A percentile compares a stretch with the other conserved stretches of the same genome.
Evolutionary conservation across 2,888 invertebrate genomes (phyloP).

Genomic region (Polydrusus cervinus): DNA sequence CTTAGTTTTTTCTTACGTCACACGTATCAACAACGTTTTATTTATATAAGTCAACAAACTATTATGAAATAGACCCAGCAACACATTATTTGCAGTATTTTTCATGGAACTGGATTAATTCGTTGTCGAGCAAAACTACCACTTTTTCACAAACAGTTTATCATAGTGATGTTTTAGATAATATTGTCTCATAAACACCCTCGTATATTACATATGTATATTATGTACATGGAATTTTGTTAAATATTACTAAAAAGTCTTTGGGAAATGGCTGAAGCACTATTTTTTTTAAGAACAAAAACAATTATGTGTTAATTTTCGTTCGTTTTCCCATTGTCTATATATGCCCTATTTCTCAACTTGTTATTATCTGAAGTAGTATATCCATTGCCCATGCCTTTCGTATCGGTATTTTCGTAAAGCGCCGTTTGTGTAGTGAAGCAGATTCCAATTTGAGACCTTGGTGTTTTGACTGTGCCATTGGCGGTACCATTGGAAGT

Average conservation of each 20-base stretch:
- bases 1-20: too few species aligned
- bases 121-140: not conserved
- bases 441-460: slow-evolving; percentile 65
- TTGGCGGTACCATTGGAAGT: slow-evolving; percentile 25
- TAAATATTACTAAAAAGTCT: slow-evolving; percentile 8
- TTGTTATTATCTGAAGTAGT: slow-evolving; percentile 70
- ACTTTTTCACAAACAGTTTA: not conserved
- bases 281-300: not conserved
- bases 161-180: slow-evolving; percentile 1
- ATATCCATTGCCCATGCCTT: slow-evolving; percentile 72
- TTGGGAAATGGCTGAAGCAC: slow-evolving; percentile 26
- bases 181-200: not conserved
- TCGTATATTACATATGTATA: too few species aligned
- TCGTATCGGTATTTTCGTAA: slow-evolving; percentile 69
- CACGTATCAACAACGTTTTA: too few species aligned
- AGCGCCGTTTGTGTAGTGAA: slow-evolving; percentile 67
- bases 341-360: slow-evolving; percentile 73
- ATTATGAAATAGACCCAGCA: too few species aligned
- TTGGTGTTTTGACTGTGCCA: slow-evolving; percentile 52
- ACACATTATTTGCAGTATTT: too few species aligned
- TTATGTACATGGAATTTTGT: slow-evolving; percentile 6
- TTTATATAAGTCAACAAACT: too few species aligned
- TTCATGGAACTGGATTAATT: too few species aligned
- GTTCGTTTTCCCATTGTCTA: slow-evolving; percentile 61
- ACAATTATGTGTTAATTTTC: not conserved